A percentile compares a stretch with the other conserved stretches of the same genome.
These are phyloP conservation scores for Acanthosepion pharaonis DNA, from an alignment of 2,888 invertebrate genomes.

Conservation along the genomic window DNA sequence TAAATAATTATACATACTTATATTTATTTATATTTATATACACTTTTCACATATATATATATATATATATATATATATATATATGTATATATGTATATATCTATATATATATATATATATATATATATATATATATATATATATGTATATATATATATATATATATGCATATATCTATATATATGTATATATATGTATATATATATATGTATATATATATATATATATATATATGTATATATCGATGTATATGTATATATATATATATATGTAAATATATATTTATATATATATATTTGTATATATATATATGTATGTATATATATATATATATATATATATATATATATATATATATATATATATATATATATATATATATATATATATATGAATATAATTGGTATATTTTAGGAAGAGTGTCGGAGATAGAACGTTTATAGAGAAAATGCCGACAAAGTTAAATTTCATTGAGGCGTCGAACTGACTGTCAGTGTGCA, in stretches of 20 bases:
- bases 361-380: constrained; percentile 40
- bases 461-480: too few relatives aligned
- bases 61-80: not conserved
- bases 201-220: not conserved
- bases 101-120: not conserved
- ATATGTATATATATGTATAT: not conserved
- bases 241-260: not conserved
- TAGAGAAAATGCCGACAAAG: too few relatives aligned
- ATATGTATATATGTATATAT: too few relatives aligned
- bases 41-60: not conserved
- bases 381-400: not conserved
- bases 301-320: not conserved
- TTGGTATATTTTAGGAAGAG: too few relatives aligned
- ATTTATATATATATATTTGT: not conserved
- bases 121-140: not conserved
- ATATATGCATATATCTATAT: not conserved
- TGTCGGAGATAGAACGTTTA: too few relatives aligned
- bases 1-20: too few relatives aligned
- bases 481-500: too few relatives aligned
- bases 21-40: too few relatives aligned
- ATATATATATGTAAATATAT: not conserved
- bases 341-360: not conserved
- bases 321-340: not conserved
- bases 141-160: not conserved
- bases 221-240: not conserved